Conservation (phyloP, 2,797 vertebrate genomes). For the Ammospiza maritima region DNA sequence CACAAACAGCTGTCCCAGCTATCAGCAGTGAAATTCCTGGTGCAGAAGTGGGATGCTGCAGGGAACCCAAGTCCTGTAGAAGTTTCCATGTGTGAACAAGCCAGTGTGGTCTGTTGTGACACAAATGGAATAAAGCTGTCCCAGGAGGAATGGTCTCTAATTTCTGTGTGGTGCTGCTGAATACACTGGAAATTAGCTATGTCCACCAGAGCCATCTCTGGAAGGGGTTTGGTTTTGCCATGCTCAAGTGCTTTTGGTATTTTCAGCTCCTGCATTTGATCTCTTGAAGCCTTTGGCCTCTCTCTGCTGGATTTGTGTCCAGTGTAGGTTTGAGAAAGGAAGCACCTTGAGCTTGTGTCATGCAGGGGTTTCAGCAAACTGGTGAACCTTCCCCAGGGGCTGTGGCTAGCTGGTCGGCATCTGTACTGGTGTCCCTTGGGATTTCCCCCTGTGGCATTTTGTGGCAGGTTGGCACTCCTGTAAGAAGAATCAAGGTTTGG, state of each 20-base stretch:
- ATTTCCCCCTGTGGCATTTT: not conserved
- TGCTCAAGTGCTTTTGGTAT: not conserved
- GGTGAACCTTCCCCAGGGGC: not conserved
- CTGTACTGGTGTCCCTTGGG: not conserved
- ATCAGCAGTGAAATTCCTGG: not conserved
- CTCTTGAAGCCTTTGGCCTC: not conserved
- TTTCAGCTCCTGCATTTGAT: not conserved
- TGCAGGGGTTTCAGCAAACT: not conserved
- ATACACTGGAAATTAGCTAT: not conserved
- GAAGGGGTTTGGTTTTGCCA: fast-evolving
- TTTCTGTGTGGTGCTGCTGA: not conserved
- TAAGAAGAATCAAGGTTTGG: not conserved
- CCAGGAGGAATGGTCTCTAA: not conserved
- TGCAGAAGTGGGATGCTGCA: not conserved
- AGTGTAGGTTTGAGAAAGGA: not conserved
- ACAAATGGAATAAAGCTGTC: not conserved
- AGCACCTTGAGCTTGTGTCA: fast-evolving
- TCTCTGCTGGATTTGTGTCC: not conserved
- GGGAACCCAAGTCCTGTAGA: not conserved
- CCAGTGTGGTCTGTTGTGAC: not conserved
- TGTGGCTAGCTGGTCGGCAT: fast-evolving
- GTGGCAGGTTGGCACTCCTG: not conserved
- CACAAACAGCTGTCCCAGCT: not conserved
- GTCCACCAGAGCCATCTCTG: not conserved
- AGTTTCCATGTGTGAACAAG: not conserved